Conservation (phyloP, 2,797 vertebrate species). For the Mallotus villosus region DNA sequence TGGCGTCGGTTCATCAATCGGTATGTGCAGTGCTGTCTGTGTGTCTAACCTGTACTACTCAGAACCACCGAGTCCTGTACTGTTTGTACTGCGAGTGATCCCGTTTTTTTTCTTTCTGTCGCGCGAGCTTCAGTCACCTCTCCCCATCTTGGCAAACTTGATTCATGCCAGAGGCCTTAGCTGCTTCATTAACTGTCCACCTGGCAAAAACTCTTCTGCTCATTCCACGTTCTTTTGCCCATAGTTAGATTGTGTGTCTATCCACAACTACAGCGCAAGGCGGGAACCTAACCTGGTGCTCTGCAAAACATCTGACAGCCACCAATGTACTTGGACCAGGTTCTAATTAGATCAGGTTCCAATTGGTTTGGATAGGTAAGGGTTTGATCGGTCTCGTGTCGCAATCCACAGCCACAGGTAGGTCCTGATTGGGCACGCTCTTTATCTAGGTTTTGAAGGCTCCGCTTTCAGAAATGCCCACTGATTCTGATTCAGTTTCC, state of each 20-base stretch:
- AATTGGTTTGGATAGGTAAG: neutral
- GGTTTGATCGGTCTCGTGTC: no score
- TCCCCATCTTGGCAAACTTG: conserved; percentile 84
- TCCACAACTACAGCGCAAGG: conserved; percentile 80
- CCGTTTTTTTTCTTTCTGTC: conserved; percentile 69
- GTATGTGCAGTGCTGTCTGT: conserved; percentile 7
- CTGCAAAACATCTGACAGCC: conserved; percentile 74
- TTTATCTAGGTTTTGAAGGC: neutral
- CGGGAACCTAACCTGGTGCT: conserved; percentile 88
- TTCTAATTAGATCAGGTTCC: neutral
- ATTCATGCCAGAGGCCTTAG: conserved; percentile 80
- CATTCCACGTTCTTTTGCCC: conserved; percentile 87
- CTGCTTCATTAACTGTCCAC: conserved; percentile 83
- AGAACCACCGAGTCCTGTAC: conserved; percentile 68
- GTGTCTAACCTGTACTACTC: conserved; percentile 46
- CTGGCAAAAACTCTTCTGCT: conserved; percentile 84
- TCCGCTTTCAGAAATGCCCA: neutral
- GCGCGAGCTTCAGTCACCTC: conserved; percentile 81
- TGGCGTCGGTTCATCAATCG: neutral
- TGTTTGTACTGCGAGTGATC: conserved; percentile 71
- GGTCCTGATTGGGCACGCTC: neutral
- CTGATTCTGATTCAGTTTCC: neutral
- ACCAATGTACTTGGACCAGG: neutral
- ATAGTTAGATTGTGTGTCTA: conserved; percentile 85
- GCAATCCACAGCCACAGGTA: no score